Base-by-base conservation (phyloP, 2,113 vertebrate species). In the Trachemys scripta region DNA sequence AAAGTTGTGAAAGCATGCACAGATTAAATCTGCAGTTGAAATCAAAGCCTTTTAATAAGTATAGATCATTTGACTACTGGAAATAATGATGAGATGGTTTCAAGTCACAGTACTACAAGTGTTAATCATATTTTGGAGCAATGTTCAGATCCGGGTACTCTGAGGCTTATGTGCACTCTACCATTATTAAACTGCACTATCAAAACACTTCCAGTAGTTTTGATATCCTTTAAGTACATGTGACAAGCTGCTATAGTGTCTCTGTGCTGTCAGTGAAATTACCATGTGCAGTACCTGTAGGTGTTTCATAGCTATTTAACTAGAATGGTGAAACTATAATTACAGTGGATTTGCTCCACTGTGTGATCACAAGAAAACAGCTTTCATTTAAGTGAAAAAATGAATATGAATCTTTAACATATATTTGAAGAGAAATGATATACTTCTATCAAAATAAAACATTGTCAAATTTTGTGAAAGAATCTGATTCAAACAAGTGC, bases 371-470 rank as follows among this genome's bases (percentile, higher is more conserved):
- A n/a, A 56, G 53, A 89, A 90, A 95, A 19, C 2, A 91, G 17
- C 25, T 94, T 93, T 38, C 8, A 20, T 42, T 93, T 80, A 62
- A 91, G 53, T 91, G 49, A 78, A 85, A 85, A 87, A 85, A 91
- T 4, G 8, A 88, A 7, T 69, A 82, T 82, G 50, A 50, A 14
- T 54, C 56, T 95, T 82, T 72, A 81, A 85, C n/a, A n/a, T 3
- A 56, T 65, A 88, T 86, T 88, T 94, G 6, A 1, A 1, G 81
- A 56, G 4, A 85, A 88, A 92, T 84, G 5, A 12, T 47, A 45
- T 75, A 49, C 79, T 93, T 95, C 27, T 92, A 3, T 90, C 45
- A 86, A 90, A 95, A 90, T 69, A 17, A 89, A 96, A 92, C 35
- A 80, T 29, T 1, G 42, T 16, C 76, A 13, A 0, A 13, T 76